A percentile compares a stretch with the other conserved stretches of the same genome.
Evolutionary conservation across 2,888 invertebrate species (phyloP).

Genomic region (Zhengitettix transpicula): DNA sequence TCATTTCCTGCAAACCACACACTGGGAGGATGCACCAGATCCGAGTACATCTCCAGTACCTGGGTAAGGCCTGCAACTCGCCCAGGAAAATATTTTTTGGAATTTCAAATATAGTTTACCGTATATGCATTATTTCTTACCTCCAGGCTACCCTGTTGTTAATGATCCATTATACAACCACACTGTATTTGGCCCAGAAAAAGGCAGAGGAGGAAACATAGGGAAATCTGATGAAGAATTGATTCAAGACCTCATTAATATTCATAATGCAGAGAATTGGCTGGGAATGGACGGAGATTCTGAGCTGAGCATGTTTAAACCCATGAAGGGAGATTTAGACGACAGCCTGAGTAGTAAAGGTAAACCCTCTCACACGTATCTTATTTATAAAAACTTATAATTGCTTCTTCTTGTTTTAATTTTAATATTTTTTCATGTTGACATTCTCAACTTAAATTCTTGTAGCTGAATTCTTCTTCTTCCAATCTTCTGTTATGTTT

Average conservation of each 20-base stretch:
- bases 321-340: slow-evolving; percentile 45
- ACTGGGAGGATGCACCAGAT: slow-evolving; percentile 99
- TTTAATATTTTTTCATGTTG: too few relatives aligned
- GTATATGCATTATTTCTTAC: too few relatives aligned
- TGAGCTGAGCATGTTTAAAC: slow-evolving; percentile 65
- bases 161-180: slow-evolving; percentile 97
- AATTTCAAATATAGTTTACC: too few relatives aligned
- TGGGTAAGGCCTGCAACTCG: slow-evolving; percentile 43
- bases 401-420: too few relatives aligned
- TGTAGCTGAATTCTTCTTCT: too few relatives aligned
- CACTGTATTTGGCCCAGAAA: slow-evolving; percentile 83
- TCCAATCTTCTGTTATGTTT: too few relatives aligned
- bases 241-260: slow-evolving; percentile 73
- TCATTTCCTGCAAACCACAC: slow-evolving; percentile 84
- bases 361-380: background rate
- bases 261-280: slow-evolving; percentile 91
- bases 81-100: too few relatives aligned
- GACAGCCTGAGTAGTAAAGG: slow-evolving; percentile 24
- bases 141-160: slow-evolving; percentile 80
- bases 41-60: slow-evolving; percentile 90
- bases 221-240: slow-evolving; percentile 81
- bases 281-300: slow-evolving; percentile 79
- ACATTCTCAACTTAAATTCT: too few relatives aligned
- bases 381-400: too few relatives aligned
- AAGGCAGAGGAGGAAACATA: slow-evolving; percentile 76